Percentiles rank a stretch among this genome's conserved stretches.
Conservation (phyloP, 1,140 invertebrate genomes). For the Ectropis grisescens region DNA sequence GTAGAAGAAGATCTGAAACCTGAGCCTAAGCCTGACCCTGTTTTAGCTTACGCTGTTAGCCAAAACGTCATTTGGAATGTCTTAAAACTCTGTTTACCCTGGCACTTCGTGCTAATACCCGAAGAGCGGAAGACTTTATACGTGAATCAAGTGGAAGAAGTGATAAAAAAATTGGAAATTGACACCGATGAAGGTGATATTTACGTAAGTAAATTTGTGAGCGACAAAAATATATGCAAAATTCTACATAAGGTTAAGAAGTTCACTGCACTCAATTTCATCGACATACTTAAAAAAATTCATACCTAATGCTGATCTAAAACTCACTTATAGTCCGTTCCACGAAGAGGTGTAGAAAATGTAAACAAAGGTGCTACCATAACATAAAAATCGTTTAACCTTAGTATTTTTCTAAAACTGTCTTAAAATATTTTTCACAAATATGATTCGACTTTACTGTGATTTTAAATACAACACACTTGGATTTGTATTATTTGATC, state of each 20-base stretch:
- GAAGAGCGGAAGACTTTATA: constrained; percentile 33
- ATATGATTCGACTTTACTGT: too few relatives aligned
- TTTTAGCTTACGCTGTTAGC: constrained; percentile 37
- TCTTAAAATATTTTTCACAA: too few relatives aligned
- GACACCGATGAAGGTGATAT: constrained; percentile 51
- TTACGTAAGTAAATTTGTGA: constrained; percentile 42
- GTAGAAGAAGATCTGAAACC: constrained; percentile 31
- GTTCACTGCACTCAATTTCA: constrained; percentile 35
- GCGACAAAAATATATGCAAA: constrained; percentile 35
- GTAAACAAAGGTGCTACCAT: too few relatives aligned
- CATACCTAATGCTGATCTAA: too few relatives aligned
- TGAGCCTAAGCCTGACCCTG: constrained; percentile 28
- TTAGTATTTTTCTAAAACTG: too few relatives aligned
- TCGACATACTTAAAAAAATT: too few relatives aligned
- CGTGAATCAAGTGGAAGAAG: constrained; percentile 22
- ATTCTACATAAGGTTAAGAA: constrained; percentile 47
- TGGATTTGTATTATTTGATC: too few relatives aligned
- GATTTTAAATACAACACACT: too few relatives aligned
- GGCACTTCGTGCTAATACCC: constrained; percentile 40
- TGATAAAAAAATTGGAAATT: constrained; percentile 30
- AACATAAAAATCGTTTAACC: too few relatives aligned
- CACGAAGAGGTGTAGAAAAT: too few relatives aligned
- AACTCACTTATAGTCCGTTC: too few relatives aligned
- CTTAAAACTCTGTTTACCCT: constrained; percentile 47
- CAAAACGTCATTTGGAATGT: constrained; percentile 53